Base-by-base conservation (phyloP, 2,797 vertebrate species). In the Cossypha polioptera region DNA sequence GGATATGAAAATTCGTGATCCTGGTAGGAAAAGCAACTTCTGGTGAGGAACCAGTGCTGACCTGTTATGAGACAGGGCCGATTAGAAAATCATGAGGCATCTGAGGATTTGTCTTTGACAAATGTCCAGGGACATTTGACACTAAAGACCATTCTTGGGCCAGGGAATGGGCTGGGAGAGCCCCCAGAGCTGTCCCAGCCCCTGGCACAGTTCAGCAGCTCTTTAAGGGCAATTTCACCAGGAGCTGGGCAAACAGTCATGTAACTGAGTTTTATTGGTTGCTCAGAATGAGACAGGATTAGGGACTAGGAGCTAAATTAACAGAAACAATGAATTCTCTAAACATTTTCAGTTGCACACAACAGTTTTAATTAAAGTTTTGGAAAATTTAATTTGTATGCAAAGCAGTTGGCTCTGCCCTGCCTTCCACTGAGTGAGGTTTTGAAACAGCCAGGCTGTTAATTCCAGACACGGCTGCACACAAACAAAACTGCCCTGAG, bases 341-440 rank as follows among this genome's bases (percentile, higher is more conserved):
- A 71, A 65, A 92, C 38, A 63, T 72, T 83, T 86, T 68, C 68
- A 95, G 85, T 61, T 94, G 88, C 90, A n/a, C 87, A 68, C n/a
- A 93, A 71, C 63, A 35, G 24, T 33, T 93, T 94, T 96, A 96
- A 96, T 96, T 96, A 91, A 73, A 53, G 13, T 83, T 83, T 68
- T 6, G 67, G 82, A 72, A 36, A 80, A 58, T 95, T 95, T 96
- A 95, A 96, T 96, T 95, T 95, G 68, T 58, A 96, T 96, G 96
- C 87, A 95, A 96, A 96, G 90, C 66, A 96, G 85, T 20, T 92
- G 87, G 79, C 89, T 90, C 72, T 91, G 59, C 62, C 74, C 71
- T 61, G 74, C 73, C 57, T 90, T n/a, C 61, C 54, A 47, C 7
- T 45, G 61, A 53, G 68, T 42, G 91, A 61, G 81, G 67, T 88